phyloP scores from a whole-genome alignment of 2,113 vertebrate species.

The Neolamprologus ventralis region DNA sequence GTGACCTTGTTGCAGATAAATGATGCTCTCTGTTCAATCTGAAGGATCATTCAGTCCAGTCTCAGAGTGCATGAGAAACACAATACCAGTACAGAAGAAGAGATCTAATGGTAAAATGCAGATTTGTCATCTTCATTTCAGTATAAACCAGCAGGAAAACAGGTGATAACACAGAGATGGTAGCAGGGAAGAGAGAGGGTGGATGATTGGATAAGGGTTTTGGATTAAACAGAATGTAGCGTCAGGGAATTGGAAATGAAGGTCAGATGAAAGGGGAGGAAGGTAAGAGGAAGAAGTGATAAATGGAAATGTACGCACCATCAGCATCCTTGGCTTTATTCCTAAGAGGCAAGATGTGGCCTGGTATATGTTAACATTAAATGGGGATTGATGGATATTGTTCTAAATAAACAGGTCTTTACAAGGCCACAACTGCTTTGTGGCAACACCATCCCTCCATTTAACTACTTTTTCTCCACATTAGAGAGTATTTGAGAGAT shows the following conservation, averaged over 20 bases:
- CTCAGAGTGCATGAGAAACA: background rate
- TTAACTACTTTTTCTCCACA: background rate
- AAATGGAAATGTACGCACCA: background rate
- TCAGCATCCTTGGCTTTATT: background rate
- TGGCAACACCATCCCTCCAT: background rate
- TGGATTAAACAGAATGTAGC: constrained; percentile 39
- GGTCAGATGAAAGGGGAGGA: constrained; percentile 15
- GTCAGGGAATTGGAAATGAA: constrained; percentile 32
- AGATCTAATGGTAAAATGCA: background rate
- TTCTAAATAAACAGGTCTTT: background rate
- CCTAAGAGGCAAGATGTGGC: background rate
- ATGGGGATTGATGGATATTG: constrained; percentile 14
- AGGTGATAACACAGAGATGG: background rate
- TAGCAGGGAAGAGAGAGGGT: background rate
- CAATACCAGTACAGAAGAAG: background rate
- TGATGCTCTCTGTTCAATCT: background rate
- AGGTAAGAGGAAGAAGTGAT: background rate
- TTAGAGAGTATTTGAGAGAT: background rate
- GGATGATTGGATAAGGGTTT: constrained; percentile 4
- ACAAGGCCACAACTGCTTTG: background rate
- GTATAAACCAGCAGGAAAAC: background rate
- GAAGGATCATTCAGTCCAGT: background rate
- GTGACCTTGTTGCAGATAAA: background rate
- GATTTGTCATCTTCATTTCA: background rate
- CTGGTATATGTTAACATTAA: background rate